Evolutionary conservation across 37 sponge, comb jelly and placozoan species (phyloP), one percentile per base, ranked within the genome.

Genomic region (Oopsacas minuta): DNA sequence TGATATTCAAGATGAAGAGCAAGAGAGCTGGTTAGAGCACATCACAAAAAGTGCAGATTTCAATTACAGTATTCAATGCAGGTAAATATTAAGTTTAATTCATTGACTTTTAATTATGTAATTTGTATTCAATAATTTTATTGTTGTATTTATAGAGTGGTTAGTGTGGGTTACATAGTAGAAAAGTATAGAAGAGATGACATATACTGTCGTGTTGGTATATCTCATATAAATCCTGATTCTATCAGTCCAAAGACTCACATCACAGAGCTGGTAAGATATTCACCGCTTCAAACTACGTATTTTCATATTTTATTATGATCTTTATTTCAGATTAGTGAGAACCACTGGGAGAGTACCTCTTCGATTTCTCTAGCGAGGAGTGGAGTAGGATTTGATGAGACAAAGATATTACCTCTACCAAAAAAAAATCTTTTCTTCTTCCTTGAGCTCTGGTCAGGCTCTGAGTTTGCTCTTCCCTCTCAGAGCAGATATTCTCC

Each of bases 221-320:
- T 61, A 25, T 61, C 75, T 34, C 75, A 20, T 3, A 3, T 61
- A 12, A 34, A 61, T 12, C 75, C 75, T 3, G 30, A 25, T 34
- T 61, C 75, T 12, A 61, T 61, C 75, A 61, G 75, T 61, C 75
- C 75, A n/a, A 61, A 61, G 75, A 61, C 75, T 5, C 75, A 61
- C 75, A 61, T 61, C 30, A 61, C 75, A 25, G 75, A 61, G 75
- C 75, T 61, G 30, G 75, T 61, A 34, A 61, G 75, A 32, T 61
- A 20, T 5, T 17, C 17, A 46, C 51, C 17, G 17, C 17, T 22
- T 17, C 17, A 46, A 22, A 46, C 51, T 22, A 22, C 51, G 17
- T 46, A 46, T 46, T 22, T 22, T 22, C 17, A 46, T 22, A 46
- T 46, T 22, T 46, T 22, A 12, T 46, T 46, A 46, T 46, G 17